Evolutionary conservation across 2,888 invertebrate genomes (phyloP).

Genomic region (Hesperia comma): DNA sequence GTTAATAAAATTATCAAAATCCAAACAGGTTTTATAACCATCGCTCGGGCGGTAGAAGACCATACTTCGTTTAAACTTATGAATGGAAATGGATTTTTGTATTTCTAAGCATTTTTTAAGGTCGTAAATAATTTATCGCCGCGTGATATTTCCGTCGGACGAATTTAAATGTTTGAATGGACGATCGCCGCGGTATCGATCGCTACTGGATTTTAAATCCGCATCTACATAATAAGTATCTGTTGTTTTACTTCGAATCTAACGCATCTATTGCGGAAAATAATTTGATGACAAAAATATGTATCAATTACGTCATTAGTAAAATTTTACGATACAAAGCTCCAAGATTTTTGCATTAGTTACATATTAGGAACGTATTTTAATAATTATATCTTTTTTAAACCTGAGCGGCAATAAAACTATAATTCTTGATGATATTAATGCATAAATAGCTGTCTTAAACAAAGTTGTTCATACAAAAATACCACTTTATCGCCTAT

Average conservation of each 20-base stretch:
- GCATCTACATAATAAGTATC: conserved; percentile 56
- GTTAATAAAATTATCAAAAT: conserved; percentile 84
- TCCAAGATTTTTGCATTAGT: neutral
- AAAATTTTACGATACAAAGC: conserved; percentile 18
- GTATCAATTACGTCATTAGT: conserved; percentile 39
- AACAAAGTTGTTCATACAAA: conserved; percentile 5
- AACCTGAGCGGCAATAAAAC: neutral
- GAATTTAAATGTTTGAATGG: conserved; percentile 74
- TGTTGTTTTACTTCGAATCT: conserved; percentile 56
- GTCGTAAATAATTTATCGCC: conserved; percentile 80
- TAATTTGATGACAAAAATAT: conserved; percentile 36
- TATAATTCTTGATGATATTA: neutral
- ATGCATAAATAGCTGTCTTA: conserved; percentile 5
- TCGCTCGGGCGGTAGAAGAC: conserved; percentile 73
- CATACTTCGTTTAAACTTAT: conserved; percentile 71
- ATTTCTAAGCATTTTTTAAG: conserved; percentile 81
- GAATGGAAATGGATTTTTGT: conserved; percentile 83
- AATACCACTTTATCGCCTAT: conserved; percentile 7
- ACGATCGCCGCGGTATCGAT: conserved; percentile 63
- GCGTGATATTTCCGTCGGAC: conserved; percentile 81
- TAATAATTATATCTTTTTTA: neutral
- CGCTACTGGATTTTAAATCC: conserved; percentile 77
- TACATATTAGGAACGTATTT: neutral
- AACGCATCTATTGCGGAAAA: conserved; percentile 39
- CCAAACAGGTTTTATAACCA: conserved; percentile 81